phyloP scores from a whole-genome alignment of 1,140 invertebrate genomes.

The Drosophila sturtevanti region DNA sequence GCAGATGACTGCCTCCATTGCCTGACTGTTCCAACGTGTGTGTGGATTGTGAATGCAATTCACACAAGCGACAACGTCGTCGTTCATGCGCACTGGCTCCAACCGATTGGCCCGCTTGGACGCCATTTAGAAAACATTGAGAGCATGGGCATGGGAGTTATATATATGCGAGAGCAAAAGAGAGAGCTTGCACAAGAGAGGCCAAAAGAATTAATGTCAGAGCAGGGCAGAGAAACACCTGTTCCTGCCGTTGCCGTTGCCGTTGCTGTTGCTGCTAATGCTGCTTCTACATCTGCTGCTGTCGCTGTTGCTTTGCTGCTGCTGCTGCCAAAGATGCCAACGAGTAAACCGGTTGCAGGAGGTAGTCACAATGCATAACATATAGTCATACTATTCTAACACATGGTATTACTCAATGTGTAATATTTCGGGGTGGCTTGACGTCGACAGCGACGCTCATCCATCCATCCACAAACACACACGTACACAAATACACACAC shows the following conservation, averaged over 20 bases:
- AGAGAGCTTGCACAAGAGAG: not conserved
- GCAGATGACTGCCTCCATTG: constrained; percentile 65
- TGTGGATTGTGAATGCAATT: constrained; percentile 64
- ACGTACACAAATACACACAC: not conserved
- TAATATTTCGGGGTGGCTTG: constrained; percentile 4
- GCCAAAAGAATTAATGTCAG: constrained; percentile 47
- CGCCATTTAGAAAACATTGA: constrained; percentile 74
- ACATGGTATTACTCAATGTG: not conserved
- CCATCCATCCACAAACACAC: not conserved
- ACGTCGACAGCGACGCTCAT: constrained; percentile 23
- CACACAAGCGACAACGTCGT: constrained; percentile 29
- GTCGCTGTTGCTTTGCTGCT: not conserved
- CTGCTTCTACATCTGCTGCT: too few species aligned
- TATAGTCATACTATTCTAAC: not conserved
- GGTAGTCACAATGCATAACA: not conserved
- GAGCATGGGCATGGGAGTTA: not conserved
- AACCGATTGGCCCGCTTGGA: constrained; percentile 82
- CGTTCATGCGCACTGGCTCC: constrained; percentile 67
- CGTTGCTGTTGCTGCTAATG: constrained; percentile 11
- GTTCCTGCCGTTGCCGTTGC: constrained; percentile 48
- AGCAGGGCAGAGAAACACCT: constrained; percentile 72
- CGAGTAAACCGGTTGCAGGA: constrained; percentile 13
- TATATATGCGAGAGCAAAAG: constrained; percentile 5
- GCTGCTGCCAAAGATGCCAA: constrained; percentile 14
- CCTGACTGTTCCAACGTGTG: constrained; percentile 16